Evolutionary conservation across 2,797 vertebrate species (phyloP), one percentile per base, ranked within the genome.

Genomic region (Sparidentex hasta): DNA sequence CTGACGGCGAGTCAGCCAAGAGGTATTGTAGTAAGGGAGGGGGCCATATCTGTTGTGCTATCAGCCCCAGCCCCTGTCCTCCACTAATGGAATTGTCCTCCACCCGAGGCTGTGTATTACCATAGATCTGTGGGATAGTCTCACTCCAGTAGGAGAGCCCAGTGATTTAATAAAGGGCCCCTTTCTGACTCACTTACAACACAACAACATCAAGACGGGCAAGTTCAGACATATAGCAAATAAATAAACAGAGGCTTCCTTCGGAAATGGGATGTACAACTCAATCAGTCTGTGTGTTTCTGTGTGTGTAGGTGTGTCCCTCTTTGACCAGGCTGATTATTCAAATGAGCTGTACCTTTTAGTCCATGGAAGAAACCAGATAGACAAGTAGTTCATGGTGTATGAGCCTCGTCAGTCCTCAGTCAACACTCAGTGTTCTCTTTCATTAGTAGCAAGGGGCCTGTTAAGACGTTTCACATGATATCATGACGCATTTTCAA

Each of bases 111-210:
- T 87, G 79, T 86, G 87, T 94, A 94, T 95, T 94, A 94, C 90
- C 93, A 94, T 94, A 93, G 94, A 95, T 95, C 93, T 95, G 91
- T 89, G 93, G 94, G 88, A 93, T 93, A 91, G 92, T 92, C 90
- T 92, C 89, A 89, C 90, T 93, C 85, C 83, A 89, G 90, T 88
- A 91, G 91, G 90, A 93, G 91, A 91, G 91, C 84, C 86, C 84
- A 75, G 69, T 95, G 94, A 96, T 96, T 95, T 93, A 95, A 96
- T 96, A 94, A 95, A 92, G 89, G 84, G 85, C 74, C 77, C 87
- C 90, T 89, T 90, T 93, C 90, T 90, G 88, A 93, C 90, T 93
- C 90, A 92, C 91, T 93, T 90, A 88, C 88, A 83, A 83, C 84
- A 90, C 88, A 86, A 86, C 88, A 87, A 83, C 78, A 91, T 90